Percentiles rank a stretch among this genome's conserved stretches.
Evolutionary conservation across 2,797 vertebrate genomes (phyloP).

Genomic region (Mormyrus hasselquistii): DNA sequence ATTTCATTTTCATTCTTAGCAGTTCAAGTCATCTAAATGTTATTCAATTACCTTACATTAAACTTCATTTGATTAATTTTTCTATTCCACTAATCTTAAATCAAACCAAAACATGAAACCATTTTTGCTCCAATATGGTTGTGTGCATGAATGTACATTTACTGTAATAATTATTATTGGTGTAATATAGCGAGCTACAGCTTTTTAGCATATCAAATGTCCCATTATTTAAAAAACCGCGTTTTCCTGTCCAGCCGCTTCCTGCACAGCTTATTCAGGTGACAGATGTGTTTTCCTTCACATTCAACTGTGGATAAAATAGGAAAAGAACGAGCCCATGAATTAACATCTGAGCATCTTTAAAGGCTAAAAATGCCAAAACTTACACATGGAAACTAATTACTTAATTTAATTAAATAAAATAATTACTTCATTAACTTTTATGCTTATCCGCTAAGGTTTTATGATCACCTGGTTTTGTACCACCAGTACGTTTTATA

Average conservation of each 20-base stretch:
- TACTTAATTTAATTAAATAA: background rate
- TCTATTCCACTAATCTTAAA: conserved; percentile 4
- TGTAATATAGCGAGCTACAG: background rate
- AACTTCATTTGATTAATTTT: background rate
- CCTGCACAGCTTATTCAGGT: background rate
- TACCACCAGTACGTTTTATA: background rate
- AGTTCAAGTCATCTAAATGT: background rate
- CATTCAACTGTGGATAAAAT: background rate
- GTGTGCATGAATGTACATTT: background rate
- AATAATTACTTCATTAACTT: background rate
- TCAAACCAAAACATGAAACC: background rate
- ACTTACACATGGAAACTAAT: background rate
- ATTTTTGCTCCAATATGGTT: background rate
- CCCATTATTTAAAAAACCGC: background rate
- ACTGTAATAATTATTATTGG: background rate
- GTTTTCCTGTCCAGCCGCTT: background rate
- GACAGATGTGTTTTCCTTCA: background rate
- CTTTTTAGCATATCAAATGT: background rate
- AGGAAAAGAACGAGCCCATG: background rate
- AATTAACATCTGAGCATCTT: background rate
- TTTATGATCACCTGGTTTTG: background rate
- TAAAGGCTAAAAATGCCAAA: background rate
- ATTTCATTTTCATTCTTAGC: background rate
- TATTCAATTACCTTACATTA: background rate
- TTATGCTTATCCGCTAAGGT: background rate